These are phyloP conservation scores for Cariama cristata DNA, from an alignment of 2,113 vertebrate species.

Conservation along the genomic window DNA sequence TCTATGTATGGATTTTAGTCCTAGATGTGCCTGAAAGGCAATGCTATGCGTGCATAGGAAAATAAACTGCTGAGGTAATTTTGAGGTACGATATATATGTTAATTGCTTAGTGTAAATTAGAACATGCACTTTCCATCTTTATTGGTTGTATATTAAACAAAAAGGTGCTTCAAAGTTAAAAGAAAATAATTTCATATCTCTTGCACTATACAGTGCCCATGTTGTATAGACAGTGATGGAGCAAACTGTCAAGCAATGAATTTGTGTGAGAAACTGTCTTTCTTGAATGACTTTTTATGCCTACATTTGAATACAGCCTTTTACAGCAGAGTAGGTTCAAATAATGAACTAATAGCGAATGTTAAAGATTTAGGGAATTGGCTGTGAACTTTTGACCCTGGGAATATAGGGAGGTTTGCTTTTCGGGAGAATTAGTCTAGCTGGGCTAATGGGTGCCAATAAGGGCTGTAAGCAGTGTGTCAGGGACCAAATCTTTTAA, in stretches of 20 bases:
- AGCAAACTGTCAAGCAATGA: not conserved
- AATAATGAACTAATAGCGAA: slow-evolving; percentile 70
- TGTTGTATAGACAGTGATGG: not conserved
- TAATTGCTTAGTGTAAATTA: not conserved
- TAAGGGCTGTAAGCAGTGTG: slow-evolving; percentile 65
- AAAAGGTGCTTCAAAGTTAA: not conserved
- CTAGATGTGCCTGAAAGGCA: not conserved
- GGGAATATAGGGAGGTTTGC: slow-evolving; percentile 57
- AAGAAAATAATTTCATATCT: not conserved
- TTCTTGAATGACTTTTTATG: slow-evolving; percentile 34
- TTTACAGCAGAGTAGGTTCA: slow-evolving; percentile 50
- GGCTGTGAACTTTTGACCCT: slow-evolving; percentile 64
- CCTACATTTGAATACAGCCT: slow-evolving; percentile 45
- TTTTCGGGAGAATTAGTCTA: slow-evolving; percentile 68
- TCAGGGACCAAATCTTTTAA: slow-evolving; percentile 73
- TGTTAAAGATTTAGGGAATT: slow-evolving; percentile 69
- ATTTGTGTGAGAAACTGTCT: slow-evolving; percentile 36
- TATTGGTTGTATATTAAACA: not conserved
- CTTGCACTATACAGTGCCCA: not conserved
- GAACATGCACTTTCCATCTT: not conserved
- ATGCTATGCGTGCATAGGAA: not conserved
- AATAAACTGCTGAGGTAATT: not conserved
- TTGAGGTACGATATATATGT: accelerated
- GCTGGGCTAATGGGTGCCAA: slow-evolving; percentile 66
- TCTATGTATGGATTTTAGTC: not conserved